Evolutionary conservation across 1,140 invertebrate species (phyloP), one percentile per base, ranked within the genome.

Genomic region (Platorchestia sp.): DNA sequence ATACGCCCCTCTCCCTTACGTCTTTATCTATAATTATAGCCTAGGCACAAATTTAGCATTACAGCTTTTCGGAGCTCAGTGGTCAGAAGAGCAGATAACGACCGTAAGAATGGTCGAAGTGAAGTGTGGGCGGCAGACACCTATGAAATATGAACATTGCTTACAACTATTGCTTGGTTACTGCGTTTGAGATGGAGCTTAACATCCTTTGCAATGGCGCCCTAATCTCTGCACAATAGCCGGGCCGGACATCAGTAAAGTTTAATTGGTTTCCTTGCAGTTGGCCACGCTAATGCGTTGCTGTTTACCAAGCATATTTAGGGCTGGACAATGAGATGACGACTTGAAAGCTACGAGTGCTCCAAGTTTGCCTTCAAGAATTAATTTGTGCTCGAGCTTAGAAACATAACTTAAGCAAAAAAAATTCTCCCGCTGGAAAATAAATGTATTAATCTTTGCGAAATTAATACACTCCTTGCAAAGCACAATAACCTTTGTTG

Each of bases 1-100:
- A 47, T 93, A 93, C 44, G 91, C 36, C 47, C 45, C 91, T 93
- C 91, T 93, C 45, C 44, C 91, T 93, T 93, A 93, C 91, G 91
- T 93, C 91, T 93, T 93, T 93, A 91, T 91, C 89, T 42, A 91
- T 93, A 93, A 93, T 93, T 93, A 93, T 93, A 93, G 91, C 91
- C 44, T 93, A 40, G 43, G 44, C 6, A 93, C 41, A 93, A 93
- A 93, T 93, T 93, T 47, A 93, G 91, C 91, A 93, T 93, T 93
- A 93, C 91, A 45, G 45, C 91, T 93, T 47, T 36, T 47, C 91
- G 91, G 91, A 45, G 91, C 91, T 93, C 14, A 93, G 43, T 93
- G 91, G 91, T 93, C 91, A 93, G 45, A 47, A 40, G 36, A 45
- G 91, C 91, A 93, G 91, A 93, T 93, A 93, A 93, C 91, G 45